Evolutionary conservation across 2,113 vertebrate genomes (phyloP), one percentile per base, ranked within the genome.

Genomic region (Ardeotis arabs): DNA sequence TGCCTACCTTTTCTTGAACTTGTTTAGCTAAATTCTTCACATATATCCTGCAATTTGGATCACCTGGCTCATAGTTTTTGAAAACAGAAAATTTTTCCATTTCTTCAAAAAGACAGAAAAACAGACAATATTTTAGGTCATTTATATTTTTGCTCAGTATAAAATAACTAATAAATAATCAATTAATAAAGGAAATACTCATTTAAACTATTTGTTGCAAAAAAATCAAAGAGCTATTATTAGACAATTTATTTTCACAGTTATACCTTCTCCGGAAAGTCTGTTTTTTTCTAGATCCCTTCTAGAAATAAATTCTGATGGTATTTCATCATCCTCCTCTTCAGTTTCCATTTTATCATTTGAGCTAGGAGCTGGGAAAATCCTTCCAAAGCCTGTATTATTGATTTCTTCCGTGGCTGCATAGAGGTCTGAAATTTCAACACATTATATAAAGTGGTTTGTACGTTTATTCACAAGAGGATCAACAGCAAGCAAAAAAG

Each of bases 11-110:
- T 98, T 99, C 99, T 81, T 99, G 99, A 96, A 99, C 99, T 97
- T 99, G 99, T 96, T 99, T 99, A 75, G 99, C 98, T 80, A 99
- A 98, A 97, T 99, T 99, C 98, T 99, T 99, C 97, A 99, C 99
- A 81, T 99, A 99, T 94, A 99, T 98, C 90, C 99, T 98, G 98
- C 99, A 99, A 49, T 99, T 99, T 29, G 99, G 99, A 96, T 99
- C 99, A 50, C 99, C 99, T 1, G 99, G 97, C 68, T 99, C 98
- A 64, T 99, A 99, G 89, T 98, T 99, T 98, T 99, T 99, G 97
- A 99, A 99, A 94, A 99, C 99, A 44, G 99, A 99, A 94, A 99
- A 98, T 90, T 97, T 99, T 97, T 98, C 99, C 97, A 99, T 99
- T 98, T 99, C 99, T 99, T 98, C 84, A 95, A 81, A 31, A 93